phyloP scores from a whole-genome alignment of 2,797 vertebrate species.

The Gobionotothen gibberifrons region DNA sequence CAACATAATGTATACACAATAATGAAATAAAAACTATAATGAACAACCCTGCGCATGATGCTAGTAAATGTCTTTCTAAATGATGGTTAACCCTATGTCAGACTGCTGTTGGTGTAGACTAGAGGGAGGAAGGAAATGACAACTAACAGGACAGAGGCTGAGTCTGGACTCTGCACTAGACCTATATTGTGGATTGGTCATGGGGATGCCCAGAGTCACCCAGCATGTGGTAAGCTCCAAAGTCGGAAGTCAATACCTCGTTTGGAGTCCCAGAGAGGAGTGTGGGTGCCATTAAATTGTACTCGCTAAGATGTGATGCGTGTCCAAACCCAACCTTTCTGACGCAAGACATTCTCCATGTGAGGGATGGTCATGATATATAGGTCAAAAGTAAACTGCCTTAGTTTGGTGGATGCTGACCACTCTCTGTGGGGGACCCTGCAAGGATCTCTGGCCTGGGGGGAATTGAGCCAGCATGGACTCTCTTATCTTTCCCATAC shows the following conservation, averaged over 20 bases:
- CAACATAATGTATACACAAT: too few relatives aligned
- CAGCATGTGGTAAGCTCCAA: constrained; percentile 59
- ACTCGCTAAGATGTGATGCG: constrained; percentile 49
- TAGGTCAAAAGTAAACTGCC: constrained; percentile 74
- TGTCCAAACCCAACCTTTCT: constrained; percentile 64
- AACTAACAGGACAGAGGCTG: constrained; percentile 11
- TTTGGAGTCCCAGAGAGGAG: constrained; percentile 61
- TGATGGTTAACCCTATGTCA: constrained; percentile 13
- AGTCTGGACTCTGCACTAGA: constrained; percentile 44
- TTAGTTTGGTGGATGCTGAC: constrained; percentile 71
- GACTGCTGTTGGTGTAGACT: neutral
- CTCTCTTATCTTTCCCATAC: constrained; percentile 81
- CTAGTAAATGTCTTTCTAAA: neutral
- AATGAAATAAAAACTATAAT: too few relatives aligned
- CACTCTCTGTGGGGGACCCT: constrained; percentile 69
- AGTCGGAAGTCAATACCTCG: constrained; percentile 68
- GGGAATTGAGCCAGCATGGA: constrained; percentile 86
- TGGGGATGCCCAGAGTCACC: constrained; percentile 48
- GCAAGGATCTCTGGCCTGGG: constrained; percentile 64
- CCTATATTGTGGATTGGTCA: constrained; percentile 64
- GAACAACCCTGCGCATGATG: neutral
- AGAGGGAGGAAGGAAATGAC: constrained; percentile 8
- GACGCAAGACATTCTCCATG: constrained; percentile 59
- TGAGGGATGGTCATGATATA: constrained; percentile 67
- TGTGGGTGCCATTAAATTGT: constrained; percentile 64